These are phyloP conservation scores for Biston betularia DNA, from an alignment of 2,888 invertebrate genomes.

Conservation along the genomic window DNA sequence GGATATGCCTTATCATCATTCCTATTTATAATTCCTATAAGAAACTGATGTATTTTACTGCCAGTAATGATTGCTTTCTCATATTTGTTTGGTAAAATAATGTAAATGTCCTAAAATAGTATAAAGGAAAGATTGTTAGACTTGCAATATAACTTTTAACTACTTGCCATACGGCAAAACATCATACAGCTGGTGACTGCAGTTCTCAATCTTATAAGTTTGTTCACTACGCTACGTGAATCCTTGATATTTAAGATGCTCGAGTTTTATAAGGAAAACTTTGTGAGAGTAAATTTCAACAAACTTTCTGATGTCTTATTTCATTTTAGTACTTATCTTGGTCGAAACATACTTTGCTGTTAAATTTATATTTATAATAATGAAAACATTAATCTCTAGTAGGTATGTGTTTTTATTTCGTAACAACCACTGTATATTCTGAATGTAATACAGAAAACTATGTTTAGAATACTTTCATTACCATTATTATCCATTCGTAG, in stretches of 20 bases:
- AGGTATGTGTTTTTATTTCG: too few species aligned
- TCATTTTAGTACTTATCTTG: background rate
- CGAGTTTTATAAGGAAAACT: constrained; percentile 7
- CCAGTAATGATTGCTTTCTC: background rate
- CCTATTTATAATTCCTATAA: background rate
- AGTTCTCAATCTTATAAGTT: constrained; percentile 24
- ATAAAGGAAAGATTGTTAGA: background rate
- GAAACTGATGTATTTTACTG: background rate
- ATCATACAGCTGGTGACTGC: constrained; percentile 20
- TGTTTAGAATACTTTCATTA: too few species aligned
- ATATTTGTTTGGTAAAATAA: background rate
- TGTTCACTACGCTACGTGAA: constrained; percentile 11
- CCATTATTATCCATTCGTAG: too few species aligned
- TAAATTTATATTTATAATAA: background rate
- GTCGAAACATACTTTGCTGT: background rate
- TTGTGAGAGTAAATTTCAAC: constrained; percentile 6
- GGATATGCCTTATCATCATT: background rate
- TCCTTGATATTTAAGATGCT: constrained; percentile 7
- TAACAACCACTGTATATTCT: too few species aligned
- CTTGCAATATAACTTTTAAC: constrained; percentile 8
- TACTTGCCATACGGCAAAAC: constrained; percentile 4
- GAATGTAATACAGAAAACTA: too few species aligned
- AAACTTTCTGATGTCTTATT: constrained; percentile 4
- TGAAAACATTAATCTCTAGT: too few species aligned
- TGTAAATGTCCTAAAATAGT: too few species aligned